Evolutionary conservation across 2,113 vertebrate species (phyloP), one percentile per base, ranked within the genome.

Genomic region (Chaetorhynchus papuensis): DNA sequence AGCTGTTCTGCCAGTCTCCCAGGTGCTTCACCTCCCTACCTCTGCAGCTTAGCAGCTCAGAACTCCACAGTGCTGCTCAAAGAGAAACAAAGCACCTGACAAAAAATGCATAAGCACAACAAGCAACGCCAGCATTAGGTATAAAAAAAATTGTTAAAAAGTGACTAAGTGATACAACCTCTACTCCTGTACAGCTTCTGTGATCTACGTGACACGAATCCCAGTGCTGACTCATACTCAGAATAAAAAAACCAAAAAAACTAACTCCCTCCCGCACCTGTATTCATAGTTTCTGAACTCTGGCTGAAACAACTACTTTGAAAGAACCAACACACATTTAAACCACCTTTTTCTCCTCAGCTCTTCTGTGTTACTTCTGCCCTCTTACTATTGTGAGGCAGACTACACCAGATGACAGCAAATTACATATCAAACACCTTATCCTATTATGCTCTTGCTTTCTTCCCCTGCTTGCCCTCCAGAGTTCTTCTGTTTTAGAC

Each of bases 21-120:
- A 10, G 75, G 71, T 90, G 79, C 50, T 88, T 69, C 45, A 83
- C 28, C 71, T 83, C 53, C 49, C 52, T 41, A 39, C 50, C 45
- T 76, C 53, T 84, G 53, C 69, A 90, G 35, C 30, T 83, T 21
- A 65, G 83, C 66, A 77, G 52, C 17, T 76, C n/a, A 26, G 23
- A 84, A 66, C 52, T 79, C 72, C 41, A 50, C 15, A 77, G 63
- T 15, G 2, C n/a, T 61, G 53, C 74, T 96, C 45, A 57, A 66
- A 93, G 56, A 86, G 26, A 93, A 89, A 83, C 57, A 80, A 82
- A 96, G 69, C 28, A 82, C 61, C n/a, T 89, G 69, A 70, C 42
- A 90, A 57, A 88, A 92, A 93, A 88, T 1, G 2, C 20, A 45
- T 44, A 95, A 79, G 26, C 27, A 53, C 59, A 94, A 81, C 20